phyloP scores from a whole-genome alignment of 1,140 invertebrate genomes.

The Zaprionus ornatus region DNA sequence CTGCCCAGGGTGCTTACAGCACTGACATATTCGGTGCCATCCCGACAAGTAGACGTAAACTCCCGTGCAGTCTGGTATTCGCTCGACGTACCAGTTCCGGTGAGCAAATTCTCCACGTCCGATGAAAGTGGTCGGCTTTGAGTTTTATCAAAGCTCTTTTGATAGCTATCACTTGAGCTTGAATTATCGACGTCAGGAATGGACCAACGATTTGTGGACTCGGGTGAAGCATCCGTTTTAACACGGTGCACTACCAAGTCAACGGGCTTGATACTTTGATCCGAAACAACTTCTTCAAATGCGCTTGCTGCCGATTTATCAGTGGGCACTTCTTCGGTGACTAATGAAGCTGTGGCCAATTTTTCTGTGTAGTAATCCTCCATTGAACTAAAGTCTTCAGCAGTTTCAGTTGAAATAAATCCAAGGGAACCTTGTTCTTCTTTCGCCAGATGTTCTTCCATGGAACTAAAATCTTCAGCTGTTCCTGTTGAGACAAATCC shows the following conservation, averaged over 20 bases:
- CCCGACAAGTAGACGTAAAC: conserved; percentile 86
- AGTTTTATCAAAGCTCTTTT: conserved; percentile 93
- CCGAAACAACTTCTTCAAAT: conserved; percentile 68
- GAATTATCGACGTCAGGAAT: conserved; percentile 90
- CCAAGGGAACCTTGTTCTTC: conserved; percentile 75
- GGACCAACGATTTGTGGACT: conserved; percentile 86
- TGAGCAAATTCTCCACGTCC: conserved; percentile 91
- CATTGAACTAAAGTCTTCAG: conserved; percentile 79
- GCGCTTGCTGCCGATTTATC: conserved; percentile 63
- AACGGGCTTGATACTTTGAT: conserved; percentile 68
- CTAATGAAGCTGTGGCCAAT: conserved; percentile 58
- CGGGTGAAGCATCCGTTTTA: conserved; percentile 85
- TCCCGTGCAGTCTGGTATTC: conserved; percentile 96
- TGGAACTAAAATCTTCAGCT: conserved; percentile 74
- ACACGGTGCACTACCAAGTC: conserved; percentile 84
- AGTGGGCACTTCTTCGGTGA: conserved; percentile 53
- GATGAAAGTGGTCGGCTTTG: conserved; percentile 93
- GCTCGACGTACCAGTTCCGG: conserved; percentile 86
- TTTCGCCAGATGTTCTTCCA: conserved; percentile 70
- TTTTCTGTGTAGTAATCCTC: conserved; percentile 80
- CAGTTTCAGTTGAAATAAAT: conserved; percentile 77
- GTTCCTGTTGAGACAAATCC: conserved; percentile 78
- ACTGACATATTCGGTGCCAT: conserved; percentile 93
- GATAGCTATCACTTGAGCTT: conserved; percentile 94
- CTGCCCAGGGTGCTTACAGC: conserved; percentile 87